Evolutionary conservation across 2,888 invertebrate species (phyloP), one percentile per base, ranked within the genome.

Genomic region (Sylvicola cinctus): DNA sequence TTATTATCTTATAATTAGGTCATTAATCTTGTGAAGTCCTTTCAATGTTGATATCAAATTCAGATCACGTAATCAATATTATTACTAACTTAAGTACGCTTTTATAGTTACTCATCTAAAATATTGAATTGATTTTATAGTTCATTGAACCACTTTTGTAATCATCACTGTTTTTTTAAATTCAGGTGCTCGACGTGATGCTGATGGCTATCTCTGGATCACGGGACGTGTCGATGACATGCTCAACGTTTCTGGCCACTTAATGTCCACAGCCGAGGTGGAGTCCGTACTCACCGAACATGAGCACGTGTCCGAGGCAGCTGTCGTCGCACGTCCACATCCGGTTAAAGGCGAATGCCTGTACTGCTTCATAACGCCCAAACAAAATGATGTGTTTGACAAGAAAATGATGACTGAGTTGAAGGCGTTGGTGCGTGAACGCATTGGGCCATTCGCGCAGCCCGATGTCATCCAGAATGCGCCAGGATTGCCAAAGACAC

Each of bases 211-310:
- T 55, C 61, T 90, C 36, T 93, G 91, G 91, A 79, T 96, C 38
- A 95, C 93, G 0, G 95, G 95, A 0, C 74, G 95, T 38, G 84
- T 95, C 27, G 96, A 98, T 54, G 98, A 98, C 55, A 93, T 98
- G 88, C 63, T 98, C 43, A 98, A 98, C 58, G 95, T 98, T 7
- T 93, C 91, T 3, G 98, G 96, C 0, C 96, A 98, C 59, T 65
- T 98, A 35, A 80, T 98, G 74, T 91, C 91, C 39, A 98, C 96
- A 0, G 84, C 96, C 0, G 93, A 98, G 63, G 80, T 84, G 1
- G 84, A 85, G 54, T 73, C 79, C 11, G 78, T 81, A 15, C 63
- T 85, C 12, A 71, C 79, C 0, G 80, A 80, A 51, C 80, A 85
- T 50, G 58, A 62, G 1, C 63, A 66, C 10, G 81, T 98, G 0